Base-by-base conservation (phyloP, 2,113 vertebrate species). In the Pachyramphus minor region DNA sequence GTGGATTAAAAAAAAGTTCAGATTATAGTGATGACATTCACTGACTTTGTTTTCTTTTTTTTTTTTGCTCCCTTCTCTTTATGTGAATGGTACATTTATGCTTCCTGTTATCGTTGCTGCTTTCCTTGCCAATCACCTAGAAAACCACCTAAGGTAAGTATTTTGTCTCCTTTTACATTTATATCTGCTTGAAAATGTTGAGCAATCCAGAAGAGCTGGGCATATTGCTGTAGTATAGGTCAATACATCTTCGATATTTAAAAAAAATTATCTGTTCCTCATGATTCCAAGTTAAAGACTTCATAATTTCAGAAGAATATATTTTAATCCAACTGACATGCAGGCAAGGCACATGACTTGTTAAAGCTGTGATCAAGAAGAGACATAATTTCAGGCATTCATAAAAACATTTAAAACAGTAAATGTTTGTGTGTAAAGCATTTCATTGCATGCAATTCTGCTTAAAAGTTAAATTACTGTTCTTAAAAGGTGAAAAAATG, bases 61-160 rank as follows among this genome's bases (percentile, higher is more conserved):
- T 89, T n/a, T 84, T 96, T 94, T 97, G 52, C 83, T 97, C 53
- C 30, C 55, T 90, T 88, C 84, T 47, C 53, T 75, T 78, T 87
- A 73, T 84, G 74, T 94, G 93, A 71, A 90, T 94, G 93, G 62
- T 89, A 52, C 85, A 42, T 75, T 93, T 44, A 10, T 85, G 35
- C 93, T 84, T 72, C 66, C 96, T 60, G 27, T 91, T 88, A n/a
- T 84, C 45, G 16, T 69, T 95, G 71, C 84, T 90, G 97, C 69
- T 75, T 55, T 71, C 69, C 44, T 73, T 74, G 52, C 42, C 67
- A 68, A 44, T 95, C 95, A 42, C n/a, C 88, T 87, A 98, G 98
- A 90, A 98, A 98, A 93, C 97, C 97, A 92, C 98, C 98, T 30
- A 98, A 98, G 98, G 98, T 98, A 96, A 97, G 97, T 74, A 31